Base-by-base conservation (phyloP, 1,140 invertebrate genomes). In the Calycopis cecrops region DNA sequence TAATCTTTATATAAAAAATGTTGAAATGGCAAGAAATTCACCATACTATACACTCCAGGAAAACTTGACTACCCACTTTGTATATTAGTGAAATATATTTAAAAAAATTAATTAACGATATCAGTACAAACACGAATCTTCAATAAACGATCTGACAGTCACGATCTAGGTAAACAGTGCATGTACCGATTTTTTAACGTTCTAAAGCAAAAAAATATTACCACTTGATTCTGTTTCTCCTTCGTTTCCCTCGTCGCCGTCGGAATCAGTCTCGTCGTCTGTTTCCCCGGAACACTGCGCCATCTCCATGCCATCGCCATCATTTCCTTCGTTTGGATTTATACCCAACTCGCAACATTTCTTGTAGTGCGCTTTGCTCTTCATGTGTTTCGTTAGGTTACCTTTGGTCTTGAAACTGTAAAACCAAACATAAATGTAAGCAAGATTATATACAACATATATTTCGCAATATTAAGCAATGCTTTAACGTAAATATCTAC, bases 301-400 rank as follows among this genome's bases (percentile, higher is more conserved):
- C 62, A 76, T 73, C 58, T 88, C 87, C 7, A 91, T 93, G 48
- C 67, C 69, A 34, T 87, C 72, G 90, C 71, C 80, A 59, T 88
- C 94, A n/a, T 90, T 90, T 18, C 91, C 95, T 52, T 93, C 95
- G 18, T 94, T 93, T 10, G 93, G 91, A 62, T 90, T 89, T 40
- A 97, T 92, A 11, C 94, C 94, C 48, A 96, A 85, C 70, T 97
- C 95, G 7, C 94, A 89, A 87, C 97, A 97, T 67, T 95, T 96
- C 78, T 97, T 97, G 70, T 95, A 95, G 81, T 99, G 98, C 0
- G 97, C 95, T 88, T 99, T 99, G 11, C 97, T 99, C 74, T 99
- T 98, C 95, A 99, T 98, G 79, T 99, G 98, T 85, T 99, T 99
- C 0, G 98, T 99, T 14, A 99, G 88, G 83, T 99, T 99, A 0